Conservation (phyloP, 2,888 invertebrate species). For the Meiosimyza platycephala region DNA sequence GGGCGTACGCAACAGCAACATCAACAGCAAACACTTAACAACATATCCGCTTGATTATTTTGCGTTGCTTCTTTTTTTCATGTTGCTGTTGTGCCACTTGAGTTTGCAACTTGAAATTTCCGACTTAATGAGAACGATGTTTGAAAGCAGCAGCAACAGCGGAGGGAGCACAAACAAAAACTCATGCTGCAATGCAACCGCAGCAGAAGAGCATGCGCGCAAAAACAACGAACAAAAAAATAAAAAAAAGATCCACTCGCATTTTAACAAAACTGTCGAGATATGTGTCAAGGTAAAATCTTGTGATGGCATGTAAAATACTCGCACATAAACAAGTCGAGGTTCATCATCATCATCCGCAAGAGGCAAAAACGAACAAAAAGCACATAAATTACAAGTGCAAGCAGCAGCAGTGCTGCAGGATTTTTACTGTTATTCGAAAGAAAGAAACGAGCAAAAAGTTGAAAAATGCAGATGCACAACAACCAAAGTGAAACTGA, state of each 20-base stretch:
- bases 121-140: slow-evolving; percentile 31
- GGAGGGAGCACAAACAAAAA: not conserved
- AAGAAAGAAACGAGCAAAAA: slow-evolving; percentile 21
- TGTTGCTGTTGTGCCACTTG: not conserved
- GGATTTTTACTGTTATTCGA: slow-evolving; percentile 36
- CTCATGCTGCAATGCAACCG: not conserved
- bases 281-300: slow-evolving; percentile 45
- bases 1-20: slow-evolving; percentile 10
- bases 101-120: slow-evolving; percentile 27
- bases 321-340: not conserved
- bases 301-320: slow-evolving; percentile 14
- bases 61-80: not conserved
- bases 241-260: slow-evolving; percentile 17
- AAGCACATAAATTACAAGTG: slow-evolving; percentile 33
- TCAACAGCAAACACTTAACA: slow-evolving; percentile 17
- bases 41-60: not conserved
- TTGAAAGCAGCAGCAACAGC: not conserved
- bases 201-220: not conserved
- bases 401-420: slow-evolving; percentile 22
- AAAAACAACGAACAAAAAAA: slow-evolving; percentile 6
- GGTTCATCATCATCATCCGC: not conserved
- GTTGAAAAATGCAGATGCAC: not conserved
- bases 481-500: slow-evolving; percentile 39
- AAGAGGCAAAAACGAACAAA: not conserved
- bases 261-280: slow-evolving; percentile 35